phyloP scores from a whole-genome alignment of 2,797 vertebrate genomes.

The Enteromius thamalakanensis region DNA sequence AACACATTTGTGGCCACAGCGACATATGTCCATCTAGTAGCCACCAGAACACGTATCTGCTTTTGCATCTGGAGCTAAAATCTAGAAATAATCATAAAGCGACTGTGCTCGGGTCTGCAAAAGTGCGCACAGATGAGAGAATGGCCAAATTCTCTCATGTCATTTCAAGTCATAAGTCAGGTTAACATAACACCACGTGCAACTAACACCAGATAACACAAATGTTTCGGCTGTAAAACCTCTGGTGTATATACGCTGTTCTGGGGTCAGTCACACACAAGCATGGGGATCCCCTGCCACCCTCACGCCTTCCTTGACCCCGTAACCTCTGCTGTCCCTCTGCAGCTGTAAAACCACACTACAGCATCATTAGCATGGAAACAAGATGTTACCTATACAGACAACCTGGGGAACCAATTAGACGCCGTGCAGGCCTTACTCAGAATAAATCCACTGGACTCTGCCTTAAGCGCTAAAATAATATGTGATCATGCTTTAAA shows the following conservation, averaged over 20 bases:
- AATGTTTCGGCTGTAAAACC: slow-evolving; percentile 65
- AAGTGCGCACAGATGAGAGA: slow-evolving; percentile 33
- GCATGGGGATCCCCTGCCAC: slow-evolving; percentile 53
- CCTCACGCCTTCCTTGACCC: slow-evolving; percentile 63
- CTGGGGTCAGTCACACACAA: slow-evolving; percentile 54
- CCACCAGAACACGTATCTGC: not conserved
- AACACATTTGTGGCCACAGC: slow-evolving; percentile 16
- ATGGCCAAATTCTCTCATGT: slow-evolving; percentile 52
- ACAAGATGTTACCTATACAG: slow-evolving; percentile 64
- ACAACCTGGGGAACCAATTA: slow-evolving; percentile 68
- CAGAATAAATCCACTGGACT: slow-evolving; percentile 53
- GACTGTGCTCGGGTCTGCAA: slow-evolving; percentile 30
- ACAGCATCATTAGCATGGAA: slow-evolving; percentile 66
- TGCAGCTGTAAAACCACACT: slow-evolving; percentile 64
- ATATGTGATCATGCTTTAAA: slow-evolving; percentile 41
- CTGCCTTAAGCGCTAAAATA: slow-evolving; percentile 50
- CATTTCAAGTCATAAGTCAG: slow-evolving; percentile 64
- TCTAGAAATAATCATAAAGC: slow-evolving; percentile 23
- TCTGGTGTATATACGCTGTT: slow-evolving; percentile 54
- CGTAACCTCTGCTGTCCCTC: slow-evolving; percentile 57
- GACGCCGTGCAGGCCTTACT: slow-evolving; percentile 45
- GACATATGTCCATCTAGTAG: not conserved
- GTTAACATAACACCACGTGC: slow-evolving; percentile 61
- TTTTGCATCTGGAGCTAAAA: slow-evolving; percentile 16
- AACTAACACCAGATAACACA: slow-evolving; percentile 61